phyloP scores from a whole-genome alignment of 2,888 invertebrate genomes.

The Gymnocheta viridis region DNA sequence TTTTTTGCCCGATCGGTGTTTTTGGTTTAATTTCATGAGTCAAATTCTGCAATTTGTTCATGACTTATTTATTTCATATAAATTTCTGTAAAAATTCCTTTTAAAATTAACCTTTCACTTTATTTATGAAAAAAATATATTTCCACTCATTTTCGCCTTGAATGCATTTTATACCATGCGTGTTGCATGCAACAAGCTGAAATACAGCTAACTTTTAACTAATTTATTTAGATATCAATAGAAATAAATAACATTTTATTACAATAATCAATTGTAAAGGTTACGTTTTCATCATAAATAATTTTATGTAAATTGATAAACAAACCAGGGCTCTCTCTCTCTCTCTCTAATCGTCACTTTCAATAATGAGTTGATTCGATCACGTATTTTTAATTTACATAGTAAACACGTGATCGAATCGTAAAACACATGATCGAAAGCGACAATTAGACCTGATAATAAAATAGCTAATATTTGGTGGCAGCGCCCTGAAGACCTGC shows the following conservation, averaged over 20 bases:
- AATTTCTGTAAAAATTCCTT: not conserved
- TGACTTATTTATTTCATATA: not conserved
- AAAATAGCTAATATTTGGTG: too few relatives aligned
- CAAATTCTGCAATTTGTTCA: not conserved
- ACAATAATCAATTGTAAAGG: not conserved
- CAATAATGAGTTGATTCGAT: too few relatives aligned
- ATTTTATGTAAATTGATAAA: too few relatives aligned
- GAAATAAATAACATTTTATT: not conserved
- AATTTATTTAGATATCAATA: slow-evolving; percentile 1
- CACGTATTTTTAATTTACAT: too few relatives aligned
- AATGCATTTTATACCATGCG: not conserved
- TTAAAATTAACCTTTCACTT: slow-evolving; percentile 1
- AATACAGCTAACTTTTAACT: not conserved
- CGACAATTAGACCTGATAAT: too few relatives aligned
- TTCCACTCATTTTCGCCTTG: not conserved
- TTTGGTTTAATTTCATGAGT: not conserved
- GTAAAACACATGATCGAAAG: too few relatives aligned
- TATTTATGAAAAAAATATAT: not conserved
- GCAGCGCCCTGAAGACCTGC: too few relatives aligned
- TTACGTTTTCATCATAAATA: not conserved
- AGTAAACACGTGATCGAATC: too few relatives aligned
- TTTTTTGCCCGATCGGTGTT: too few relatives aligned
- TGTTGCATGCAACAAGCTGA: slow-evolving; percentile 14
- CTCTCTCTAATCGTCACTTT: too few relatives aligned
- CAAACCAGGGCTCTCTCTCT: too few relatives aligned